Percentiles rank a stretch among this genome's conserved stretches.
Conservation (phyloP, 2,888 invertebrate species). For the Himalopsyche anomala region DNA sequence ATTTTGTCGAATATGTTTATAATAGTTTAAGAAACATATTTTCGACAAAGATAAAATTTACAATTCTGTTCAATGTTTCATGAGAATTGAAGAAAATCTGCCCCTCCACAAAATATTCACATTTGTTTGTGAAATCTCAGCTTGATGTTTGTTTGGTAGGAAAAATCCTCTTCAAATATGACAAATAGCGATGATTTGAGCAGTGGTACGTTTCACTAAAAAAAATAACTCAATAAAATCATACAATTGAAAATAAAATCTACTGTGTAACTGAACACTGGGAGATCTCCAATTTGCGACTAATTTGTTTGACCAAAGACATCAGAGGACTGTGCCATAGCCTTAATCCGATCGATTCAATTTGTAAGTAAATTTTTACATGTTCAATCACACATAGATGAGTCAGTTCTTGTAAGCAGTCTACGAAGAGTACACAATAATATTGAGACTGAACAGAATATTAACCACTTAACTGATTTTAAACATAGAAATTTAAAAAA, state of each 20-base stretch:
- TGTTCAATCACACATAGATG: constrained; percentile 35
- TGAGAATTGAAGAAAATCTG: neutral
- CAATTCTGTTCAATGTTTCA: no score
- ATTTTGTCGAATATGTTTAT: no score
- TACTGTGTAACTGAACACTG: neutral
- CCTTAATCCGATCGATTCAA: neutral
- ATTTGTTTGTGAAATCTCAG: constrained; percentile 1
- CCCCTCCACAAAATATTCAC: neutral
- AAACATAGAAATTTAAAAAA: no score
- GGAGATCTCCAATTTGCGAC: neutral
- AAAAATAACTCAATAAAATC: constrained; percentile 32
- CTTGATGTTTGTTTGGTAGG: constrained; percentile 17
- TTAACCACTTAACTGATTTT: no score
- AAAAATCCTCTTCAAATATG: constrained; percentile 31
- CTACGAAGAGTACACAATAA: neutral
- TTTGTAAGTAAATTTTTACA: constrained; percentile 22
- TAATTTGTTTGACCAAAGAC: neutral
- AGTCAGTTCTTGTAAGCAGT: neutral
- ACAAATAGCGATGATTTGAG: constrained; percentile 22
- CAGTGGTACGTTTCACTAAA: constrained; percentile 8
- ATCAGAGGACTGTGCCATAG: neutral
- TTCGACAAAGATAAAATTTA: no score
- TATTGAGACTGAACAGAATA: neutral
- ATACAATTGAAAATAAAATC: neutral
- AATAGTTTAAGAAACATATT: no score